These are phyloP conservation scores for rat (Rattus norvegicus) DNA, from an alignment of 2,113 vertebrate genomes.

Conservation along the genomic window DNA sequence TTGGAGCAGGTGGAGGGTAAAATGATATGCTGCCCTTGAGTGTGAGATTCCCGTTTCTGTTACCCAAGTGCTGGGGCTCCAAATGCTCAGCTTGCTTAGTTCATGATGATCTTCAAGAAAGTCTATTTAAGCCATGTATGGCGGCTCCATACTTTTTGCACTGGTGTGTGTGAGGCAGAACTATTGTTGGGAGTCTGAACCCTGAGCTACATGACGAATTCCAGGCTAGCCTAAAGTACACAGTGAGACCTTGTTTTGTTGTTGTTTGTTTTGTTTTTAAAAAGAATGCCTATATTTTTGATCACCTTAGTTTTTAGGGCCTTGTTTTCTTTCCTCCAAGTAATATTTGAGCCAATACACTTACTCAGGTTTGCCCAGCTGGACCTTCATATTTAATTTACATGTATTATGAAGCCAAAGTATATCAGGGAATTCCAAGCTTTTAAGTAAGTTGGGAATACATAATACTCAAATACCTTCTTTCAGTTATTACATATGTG, in stretches of 20 bases:
- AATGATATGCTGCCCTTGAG: neutral
- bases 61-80: neutral
- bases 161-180: neutral
- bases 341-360: slow-evolving; percentile 17
- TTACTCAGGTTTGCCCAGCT: slow-evolving; percentile 21
- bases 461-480: slow-evolving; percentile 11
- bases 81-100: neutral
- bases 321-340: neutral
- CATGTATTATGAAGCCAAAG: slow-evolving; percentile 22
- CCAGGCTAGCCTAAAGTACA: neutral
- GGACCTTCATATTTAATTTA: neutral
- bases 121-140: neutral
- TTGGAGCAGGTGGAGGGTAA: neutral
- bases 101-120: neutral
- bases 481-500: slow-evolving; percentile 11
- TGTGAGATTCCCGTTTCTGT: neutral
- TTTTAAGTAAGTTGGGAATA: slow-evolving; percentile 58
- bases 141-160: neutral
- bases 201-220: neutral
- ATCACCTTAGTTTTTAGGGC: slow-evolving; percentile 34
- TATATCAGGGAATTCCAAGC: slow-evolving; percentile 44
- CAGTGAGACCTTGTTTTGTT: neutral
- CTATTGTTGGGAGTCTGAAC: neutral
- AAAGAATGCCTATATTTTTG: neutral
- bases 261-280: neutral